Evolutionary conservation across 1,140 invertebrate species (phyloP).

Genomic region (Aphaenogaster rudis): DNA sequence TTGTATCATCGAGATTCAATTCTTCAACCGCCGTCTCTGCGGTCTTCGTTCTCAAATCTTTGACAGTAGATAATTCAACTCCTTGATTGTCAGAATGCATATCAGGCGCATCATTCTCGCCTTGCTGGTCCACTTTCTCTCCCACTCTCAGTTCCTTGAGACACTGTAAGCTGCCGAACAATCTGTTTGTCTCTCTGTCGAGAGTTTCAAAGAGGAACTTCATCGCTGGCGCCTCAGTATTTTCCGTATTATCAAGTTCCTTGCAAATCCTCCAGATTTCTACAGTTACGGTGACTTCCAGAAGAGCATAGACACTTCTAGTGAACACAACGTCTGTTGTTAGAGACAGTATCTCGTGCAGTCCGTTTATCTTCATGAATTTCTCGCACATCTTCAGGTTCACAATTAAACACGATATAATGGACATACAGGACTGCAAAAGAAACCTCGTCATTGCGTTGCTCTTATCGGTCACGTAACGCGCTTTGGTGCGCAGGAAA

Average conservation of each 20-base stretch:
- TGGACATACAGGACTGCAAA: constrained; percentile 88
- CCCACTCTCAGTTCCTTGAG: not conserved
- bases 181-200: constrained; percentile 84
- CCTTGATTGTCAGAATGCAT: constrained; percentile 14
- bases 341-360: constrained; percentile 88
- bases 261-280: constrained; percentile 85
- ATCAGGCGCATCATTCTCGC: constrained; percentile 19
- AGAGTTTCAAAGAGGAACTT: constrained; percentile 87
- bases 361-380: constrained; percentile 88
- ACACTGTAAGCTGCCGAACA: constrained; percentile 76
- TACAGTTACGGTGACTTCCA: constrained; percentile 89
- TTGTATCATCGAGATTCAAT: not conserved
- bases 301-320: constrained; percentile 88
- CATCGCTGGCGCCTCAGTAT: constrained; percentile 83
- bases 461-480: constrained; percentile 82
- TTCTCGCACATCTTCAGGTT: constrained; percentile 88
- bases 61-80: not conserved
- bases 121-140: not conserved
- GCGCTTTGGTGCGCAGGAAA: constrained; percentile 88
- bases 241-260: not conserved
- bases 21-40: not conserved
- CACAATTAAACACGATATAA: constrained; percentile 88
- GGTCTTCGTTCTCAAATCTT: not conserved
- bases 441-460: constrained; percentile 88
- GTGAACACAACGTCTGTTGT: constrained; percentile 87